phyloP scores from a whole-genome alignment of 2,113 vertebrate species.

The Tragelaphus strepsiceros region DNA sequence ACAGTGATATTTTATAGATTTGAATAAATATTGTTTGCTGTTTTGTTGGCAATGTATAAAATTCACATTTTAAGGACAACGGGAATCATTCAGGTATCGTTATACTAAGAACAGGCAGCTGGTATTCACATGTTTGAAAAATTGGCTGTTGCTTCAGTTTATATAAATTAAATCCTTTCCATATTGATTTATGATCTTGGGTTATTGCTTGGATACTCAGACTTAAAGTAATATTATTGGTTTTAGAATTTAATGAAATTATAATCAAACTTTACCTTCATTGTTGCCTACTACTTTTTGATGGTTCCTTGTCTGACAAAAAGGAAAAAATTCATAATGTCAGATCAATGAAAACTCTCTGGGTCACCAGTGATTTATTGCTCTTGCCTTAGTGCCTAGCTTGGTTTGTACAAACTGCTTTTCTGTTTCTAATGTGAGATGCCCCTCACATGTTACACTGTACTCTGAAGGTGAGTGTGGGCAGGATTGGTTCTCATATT shows the following conservation, averaged over 20 bases:
- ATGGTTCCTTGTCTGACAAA: neutral
- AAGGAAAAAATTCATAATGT: neutral
- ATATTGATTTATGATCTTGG: neutral
- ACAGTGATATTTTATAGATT: neutral
- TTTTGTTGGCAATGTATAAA: neutral
- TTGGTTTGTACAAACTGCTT: neutral
- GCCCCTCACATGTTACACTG: neutral
- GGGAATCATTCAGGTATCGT: neutral
- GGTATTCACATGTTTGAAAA: neutral
- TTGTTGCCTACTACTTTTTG: neutral
- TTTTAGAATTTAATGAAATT: neutral
- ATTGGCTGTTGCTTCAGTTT: neutral
- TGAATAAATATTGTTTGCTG: neutral
- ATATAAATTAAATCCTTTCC: neutral
- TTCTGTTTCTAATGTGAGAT: neutral
- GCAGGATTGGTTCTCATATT: neutral
- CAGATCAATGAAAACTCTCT: neutral
- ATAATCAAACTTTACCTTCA: neutral
- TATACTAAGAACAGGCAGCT: neutral
- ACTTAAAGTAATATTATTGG: neutral
- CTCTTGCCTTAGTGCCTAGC: neutral
- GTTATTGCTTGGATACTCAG: neutral
- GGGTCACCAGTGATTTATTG: neutral
- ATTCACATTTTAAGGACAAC: neutral
- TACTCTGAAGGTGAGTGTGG: neutral